phyloP scores from a whole-genome alignment of 23 tunicate genomes.

The Oikopleura dioica region DNA sequence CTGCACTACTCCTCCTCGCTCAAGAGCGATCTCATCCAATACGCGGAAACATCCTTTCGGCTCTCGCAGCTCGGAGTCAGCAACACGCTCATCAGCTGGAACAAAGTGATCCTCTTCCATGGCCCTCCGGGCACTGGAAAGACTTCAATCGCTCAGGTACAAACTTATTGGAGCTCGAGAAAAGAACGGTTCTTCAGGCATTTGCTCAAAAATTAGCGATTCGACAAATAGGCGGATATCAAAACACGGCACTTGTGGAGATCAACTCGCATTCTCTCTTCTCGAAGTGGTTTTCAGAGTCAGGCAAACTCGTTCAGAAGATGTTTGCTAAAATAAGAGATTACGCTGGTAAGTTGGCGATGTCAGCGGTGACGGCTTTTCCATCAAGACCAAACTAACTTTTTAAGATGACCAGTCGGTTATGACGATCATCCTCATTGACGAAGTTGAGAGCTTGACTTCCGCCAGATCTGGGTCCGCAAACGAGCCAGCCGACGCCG shows the following conservation, averaged over 20 bases:
- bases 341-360: too few relatives aligned
- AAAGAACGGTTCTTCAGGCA: too few relatives aligned
- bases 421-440: slow-evolving; percentile 38
- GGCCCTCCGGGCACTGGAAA: slow-evolving; percentile 99
- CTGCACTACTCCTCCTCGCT: slow-evolving; percentile 32
- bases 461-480: slow-evolving; percentile 50
- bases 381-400: too few relatives aligned
- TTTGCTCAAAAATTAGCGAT: slow-evolving; percentile 75
- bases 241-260: slow-evolving; percentile 41
- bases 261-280: slow-evolving; percentile 90
- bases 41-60: slow-evolving; percentile 25
- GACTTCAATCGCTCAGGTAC: slow-evolving; percentile 42
- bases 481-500: slow-evolving; percentile 87
- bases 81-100: slow-evolving; percentile 49
- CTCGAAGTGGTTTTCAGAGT: slow-evolving; percentile 95
- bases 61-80: slow-evolving; percentile 43
- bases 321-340: slow-evolving; percentile 55
- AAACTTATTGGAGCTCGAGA: neutral
- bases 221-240: slow-evolving; percentile 32
- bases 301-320: slow-evolving; percentile 86
- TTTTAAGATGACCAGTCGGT: slow-evolving; percentile 40
- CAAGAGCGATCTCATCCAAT: slow-evolving; percentile 40
- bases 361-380: too few relatives aligned
- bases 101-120: slow-evolving; percentile 69
- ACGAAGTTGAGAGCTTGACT: slow-evolving; percentile 91